Evolutionary conservation across 2,113 vertebrate genomes (phyloP), one percentile per base, ranked within the genome.

Genomic region (Junco hyemalis): DNA sequence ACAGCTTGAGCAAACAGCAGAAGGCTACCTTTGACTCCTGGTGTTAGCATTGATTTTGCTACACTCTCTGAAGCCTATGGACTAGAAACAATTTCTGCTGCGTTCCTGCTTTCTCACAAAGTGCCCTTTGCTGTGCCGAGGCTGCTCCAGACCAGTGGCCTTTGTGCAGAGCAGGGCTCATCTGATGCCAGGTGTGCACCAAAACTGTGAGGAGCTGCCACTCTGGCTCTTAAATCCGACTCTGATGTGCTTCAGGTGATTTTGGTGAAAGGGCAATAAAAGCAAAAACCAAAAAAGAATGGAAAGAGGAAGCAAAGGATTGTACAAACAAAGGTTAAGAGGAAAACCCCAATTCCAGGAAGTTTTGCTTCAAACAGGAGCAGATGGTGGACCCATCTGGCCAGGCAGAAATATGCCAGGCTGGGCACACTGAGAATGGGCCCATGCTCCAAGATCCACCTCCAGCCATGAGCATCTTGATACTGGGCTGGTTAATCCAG

Each of bases 381-480:
- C 96, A 96, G 93, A 97, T 95, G 96, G 93, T 63, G 44, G 11
- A 66, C 89, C 94, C 93, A 96, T 96, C 96, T 97, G 94, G 90
- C 68, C 85, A 71, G 74, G 83, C 91, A 91, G 86, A n/a, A 86
- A 57, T 60, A 23, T 57, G 93, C 92, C 90, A 95, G 94, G 80
- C 72, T 96, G 77, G 81, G 71, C 92, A 81, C 8, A 60, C 88
- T 91, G 92, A 95, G 94, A 92, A 87, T 48, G 56, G 92, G 70
- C 51, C 88, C 60, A 0, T 85, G 91, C 93, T 96, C 88, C 92
- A 95, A 94, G 86, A 96, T 79, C 90, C 90, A 94, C 88, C 91
- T 96, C 90, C 93, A 92, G 95, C 85, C 94, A 92, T 48, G 51
- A 95, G 53, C 84, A 72, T 69, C 91, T 88, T 54, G 54, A 59